phyloP scores from a whole-genome alignment of 2,888 invertebrate species.

The Dexiosoma caninum region DNA sequence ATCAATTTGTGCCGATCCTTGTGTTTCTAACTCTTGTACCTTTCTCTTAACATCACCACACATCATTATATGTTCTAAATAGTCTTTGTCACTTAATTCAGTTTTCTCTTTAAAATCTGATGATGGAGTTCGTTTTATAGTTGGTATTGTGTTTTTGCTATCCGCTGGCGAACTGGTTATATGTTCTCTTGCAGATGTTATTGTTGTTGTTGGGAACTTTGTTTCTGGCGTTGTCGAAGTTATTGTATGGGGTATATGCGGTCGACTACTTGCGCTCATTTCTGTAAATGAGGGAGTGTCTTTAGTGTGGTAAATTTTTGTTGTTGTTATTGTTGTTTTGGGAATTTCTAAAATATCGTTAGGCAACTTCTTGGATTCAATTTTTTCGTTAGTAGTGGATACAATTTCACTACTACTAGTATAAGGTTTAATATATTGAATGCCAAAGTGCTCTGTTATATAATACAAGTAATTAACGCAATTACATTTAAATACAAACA shows the following conservation, averaged over 20 bases:
- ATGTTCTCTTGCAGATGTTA: constrained; percentile 6
- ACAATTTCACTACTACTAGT: constrained; percentile 37
- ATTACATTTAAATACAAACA: constrained; percentile 18
- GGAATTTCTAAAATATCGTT: constrained; percentile 44
- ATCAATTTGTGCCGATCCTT: background rate
- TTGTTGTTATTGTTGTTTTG: constrained; percentile 21
- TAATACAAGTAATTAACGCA: constrained; percentile 28
- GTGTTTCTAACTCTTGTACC: constrained; percentile 79
- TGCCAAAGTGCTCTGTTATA: constrained; percentile 75
- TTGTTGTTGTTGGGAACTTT: background rate
- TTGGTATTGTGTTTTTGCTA: background rate
- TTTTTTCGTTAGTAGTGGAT: constrained; percentile 67
- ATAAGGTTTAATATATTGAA: constrained; percentile 73
- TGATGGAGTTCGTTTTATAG: no score
- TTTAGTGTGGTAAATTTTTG: constrained; percentile 68
- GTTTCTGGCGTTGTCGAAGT: background rate
- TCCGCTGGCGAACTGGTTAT: constrained; percentile 3
- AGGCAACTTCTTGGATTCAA: constrained; percentile 75
- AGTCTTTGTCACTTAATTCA: constrained; percentile 47
- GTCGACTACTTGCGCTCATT: constrained; percentile 76
- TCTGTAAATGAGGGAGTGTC: constrained; percentile 77
- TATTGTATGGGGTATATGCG: constrained; percentile 18
- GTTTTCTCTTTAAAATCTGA: background rate
- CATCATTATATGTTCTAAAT: constrained; percentile 70
- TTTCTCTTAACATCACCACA: constrained; percentile 81